A percentile compares a stretch with the other conserved stretches of the same genome.
phyloP scores from a whole-genome alignment of 1,140 invertebrate genomes.

The Drosophila biarmipes region DNA sequence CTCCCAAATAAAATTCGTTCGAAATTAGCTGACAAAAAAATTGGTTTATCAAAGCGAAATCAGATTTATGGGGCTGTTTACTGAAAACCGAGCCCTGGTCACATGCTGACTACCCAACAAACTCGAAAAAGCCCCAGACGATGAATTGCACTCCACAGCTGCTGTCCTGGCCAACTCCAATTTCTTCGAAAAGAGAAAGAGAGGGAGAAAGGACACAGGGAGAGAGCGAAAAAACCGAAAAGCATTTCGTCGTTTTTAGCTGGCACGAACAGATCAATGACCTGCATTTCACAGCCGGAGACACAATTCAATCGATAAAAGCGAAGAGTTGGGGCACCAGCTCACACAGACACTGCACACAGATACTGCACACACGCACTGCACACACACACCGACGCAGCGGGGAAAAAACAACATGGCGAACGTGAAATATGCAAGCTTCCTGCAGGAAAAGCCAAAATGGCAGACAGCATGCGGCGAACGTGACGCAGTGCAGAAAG shows the following conservation, averaged over 20 bases:
- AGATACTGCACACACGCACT: constrained; percentile 38
- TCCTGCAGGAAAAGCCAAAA: constrained; percentile 82
- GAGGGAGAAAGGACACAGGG: constrained; percentile 9
- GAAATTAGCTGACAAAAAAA: constrained; percentile 15
- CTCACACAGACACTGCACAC: constrained; percentile 57
- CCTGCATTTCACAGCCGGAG: constrained; percentile 81
- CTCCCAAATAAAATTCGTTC: not conserved
- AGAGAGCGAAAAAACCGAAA: constrained; percentile 33
- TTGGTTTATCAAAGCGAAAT: constrained; percentile 30
- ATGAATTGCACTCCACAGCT: constrained; percentile 30
- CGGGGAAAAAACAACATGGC: constrained; percentile 58
- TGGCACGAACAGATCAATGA: constrained; percentile 78
- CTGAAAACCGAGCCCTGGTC: not conserved
- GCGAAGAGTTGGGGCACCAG: constrained; percentile 79
- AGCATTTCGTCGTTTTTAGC: constrained; percentile 60
- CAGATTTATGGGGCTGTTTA: constrained; percentile 30
- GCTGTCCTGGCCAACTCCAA: constrained; percentile 1
- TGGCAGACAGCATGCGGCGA: constrained; percentile 64
- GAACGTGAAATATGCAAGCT: constrained; percentile 81
- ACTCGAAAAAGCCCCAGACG: constrained; percentile 6
- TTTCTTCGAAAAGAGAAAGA: not conserved
- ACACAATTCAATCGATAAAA: constrained; percentile 83
- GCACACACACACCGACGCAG: constrained; percentile 34
- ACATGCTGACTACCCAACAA: not conserved
- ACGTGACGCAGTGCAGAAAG: constrained; percentile 68